Evolutionary conservation across 2,797 vertebrate species (phyloP).

Genomic region (Notoglanidium macrostoma): DNA sequence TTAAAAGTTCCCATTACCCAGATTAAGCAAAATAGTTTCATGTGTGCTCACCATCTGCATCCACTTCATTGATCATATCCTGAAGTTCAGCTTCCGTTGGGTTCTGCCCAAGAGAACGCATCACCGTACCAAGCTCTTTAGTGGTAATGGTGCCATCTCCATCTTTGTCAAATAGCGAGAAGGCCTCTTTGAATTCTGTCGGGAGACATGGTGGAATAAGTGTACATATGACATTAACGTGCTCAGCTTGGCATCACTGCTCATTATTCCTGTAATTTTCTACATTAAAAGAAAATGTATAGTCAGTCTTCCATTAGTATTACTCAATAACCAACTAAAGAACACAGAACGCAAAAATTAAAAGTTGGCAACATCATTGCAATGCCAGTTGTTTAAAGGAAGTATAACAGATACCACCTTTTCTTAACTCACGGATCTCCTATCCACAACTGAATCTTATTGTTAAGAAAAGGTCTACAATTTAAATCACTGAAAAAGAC

Average conservation of each 20-base stretch:
- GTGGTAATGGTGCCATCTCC: conserved; percentile 85
- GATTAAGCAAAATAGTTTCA: conserved; percentile 29
- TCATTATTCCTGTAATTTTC: neutral
- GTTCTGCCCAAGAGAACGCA: conserved; percentile 87
- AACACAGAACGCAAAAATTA: neutral
- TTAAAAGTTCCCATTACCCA: neutral
- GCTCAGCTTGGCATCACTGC: neutral
- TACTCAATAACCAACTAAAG: neutral
- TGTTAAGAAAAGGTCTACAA: conserved; percentile 15
- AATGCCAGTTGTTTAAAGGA: neutral
- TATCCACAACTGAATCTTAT: neutral
- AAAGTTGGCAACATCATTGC: neutral
- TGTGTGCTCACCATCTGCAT: conserved; percentile 79
- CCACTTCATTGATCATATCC: conserved; percentile 83
- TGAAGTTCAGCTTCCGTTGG: conserved; percentile 86
- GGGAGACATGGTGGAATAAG: neutral
- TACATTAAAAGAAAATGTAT: neutral
- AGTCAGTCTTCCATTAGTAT: neutral
- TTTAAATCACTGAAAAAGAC: neutral
- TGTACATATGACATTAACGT: neutral
- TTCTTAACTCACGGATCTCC: neutral
- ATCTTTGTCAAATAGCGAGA: conserved; percentile 87
- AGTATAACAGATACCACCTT: neutral
- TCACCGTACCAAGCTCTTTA: conserved; percentile 85
- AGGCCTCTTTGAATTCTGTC: conserved; percentile 85